These are phyloP conservation scores for Callithrix jacchus DNA, from an alignment of 2,113 vertebrate species.

Conservation along the genomic window DNA sequence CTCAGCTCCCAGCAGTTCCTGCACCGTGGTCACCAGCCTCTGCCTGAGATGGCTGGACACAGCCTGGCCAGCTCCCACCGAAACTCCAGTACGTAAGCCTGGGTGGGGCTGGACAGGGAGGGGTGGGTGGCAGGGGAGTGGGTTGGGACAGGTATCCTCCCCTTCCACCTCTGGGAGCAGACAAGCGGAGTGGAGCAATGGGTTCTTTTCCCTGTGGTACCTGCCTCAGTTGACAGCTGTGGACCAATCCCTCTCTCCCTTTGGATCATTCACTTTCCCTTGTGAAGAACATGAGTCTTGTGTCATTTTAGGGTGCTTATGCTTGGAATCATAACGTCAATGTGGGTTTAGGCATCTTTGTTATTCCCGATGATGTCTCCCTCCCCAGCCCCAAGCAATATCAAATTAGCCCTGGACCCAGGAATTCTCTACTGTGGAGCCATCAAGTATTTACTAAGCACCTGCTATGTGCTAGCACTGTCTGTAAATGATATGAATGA, in stretches of 20 bases:
- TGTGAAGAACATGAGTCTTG: background rate
- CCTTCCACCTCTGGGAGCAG: background rate
- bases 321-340: background rate
- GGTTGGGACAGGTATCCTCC: background rate
- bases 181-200: background rate
- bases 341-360: background rate
- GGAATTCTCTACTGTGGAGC: background rate
- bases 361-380: background rate
- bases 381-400: background rate
- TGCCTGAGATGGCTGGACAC: constrained; percentile 94
- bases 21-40: constrained; percentile 91
- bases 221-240: background rate
- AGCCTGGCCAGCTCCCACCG: constrained; percentile 91
- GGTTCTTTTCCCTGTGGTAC: background rate
- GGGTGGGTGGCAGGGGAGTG: background rate
- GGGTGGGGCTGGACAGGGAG: background rate
- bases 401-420: background rate
- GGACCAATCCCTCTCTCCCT: background rate
- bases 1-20: constrained; percentile 96
- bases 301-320: background rate
- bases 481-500: background rate
- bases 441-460: background rate
- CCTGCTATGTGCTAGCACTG: background rate
- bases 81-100: constrained; percentile 90
- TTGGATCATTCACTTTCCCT: background rate